Percentiles rank a stretch among this genome's conserved stretches.
Conservation (phyloP, 2,797 vertebrate species). For the Lepus oiostolus region DNA sequence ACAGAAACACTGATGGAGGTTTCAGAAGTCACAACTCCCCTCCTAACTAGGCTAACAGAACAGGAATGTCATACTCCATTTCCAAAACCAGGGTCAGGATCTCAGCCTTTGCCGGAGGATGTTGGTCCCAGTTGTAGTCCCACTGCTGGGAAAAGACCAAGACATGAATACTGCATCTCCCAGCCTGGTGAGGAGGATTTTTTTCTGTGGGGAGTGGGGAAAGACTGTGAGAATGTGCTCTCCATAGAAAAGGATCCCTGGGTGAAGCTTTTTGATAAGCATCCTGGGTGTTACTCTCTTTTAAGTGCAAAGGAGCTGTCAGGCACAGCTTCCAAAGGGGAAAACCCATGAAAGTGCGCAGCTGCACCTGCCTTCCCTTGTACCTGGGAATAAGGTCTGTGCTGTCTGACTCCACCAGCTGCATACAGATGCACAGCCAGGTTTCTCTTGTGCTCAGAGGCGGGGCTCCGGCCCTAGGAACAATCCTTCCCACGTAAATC, state of each 20-base stretch:
- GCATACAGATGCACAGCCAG: not conserved
- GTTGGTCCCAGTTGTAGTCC: not conserved
- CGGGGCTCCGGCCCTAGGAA: no score
- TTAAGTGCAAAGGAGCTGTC: slow-evolving; percentile 49
- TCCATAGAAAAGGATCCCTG: not conserved
- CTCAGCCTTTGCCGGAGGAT: not conserved
- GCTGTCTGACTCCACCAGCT: rapidly evolving
- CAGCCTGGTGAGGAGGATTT: not conserved
- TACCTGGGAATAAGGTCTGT: not conserved
- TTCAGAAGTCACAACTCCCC: slow-evolving; percentile 35
- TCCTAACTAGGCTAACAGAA: not conserved
- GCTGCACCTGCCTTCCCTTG: not conserved
- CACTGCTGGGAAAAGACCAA: not conserved
- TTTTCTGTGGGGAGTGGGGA: not conserved
- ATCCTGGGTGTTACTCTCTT: not conserved
- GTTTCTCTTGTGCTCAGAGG: not conserved
- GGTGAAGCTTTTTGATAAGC: not conserved
- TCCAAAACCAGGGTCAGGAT: not conserved
- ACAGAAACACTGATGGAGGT: not conserved
- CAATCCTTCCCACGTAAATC: not conserved
- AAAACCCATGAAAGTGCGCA: not conserved
- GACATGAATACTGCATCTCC: not conserved
- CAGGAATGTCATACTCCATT: not conserved
- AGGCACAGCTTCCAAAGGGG: not conserved
- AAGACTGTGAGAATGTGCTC: not conserved